phyloP scores from a whole-genome alignment of 2,797 vertebrate genomes.

The Pagetopsis macropterus region DNA sequence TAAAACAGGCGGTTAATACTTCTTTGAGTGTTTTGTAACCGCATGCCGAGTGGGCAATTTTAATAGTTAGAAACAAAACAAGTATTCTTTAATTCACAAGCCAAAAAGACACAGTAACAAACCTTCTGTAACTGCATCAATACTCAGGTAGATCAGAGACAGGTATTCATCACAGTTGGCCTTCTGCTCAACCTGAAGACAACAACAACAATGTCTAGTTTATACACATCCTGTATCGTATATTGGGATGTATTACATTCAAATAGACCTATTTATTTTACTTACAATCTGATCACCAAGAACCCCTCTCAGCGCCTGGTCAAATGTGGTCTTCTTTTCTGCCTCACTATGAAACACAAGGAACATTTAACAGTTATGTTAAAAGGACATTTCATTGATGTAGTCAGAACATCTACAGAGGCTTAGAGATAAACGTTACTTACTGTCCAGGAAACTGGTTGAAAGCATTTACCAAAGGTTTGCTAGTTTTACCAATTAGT shows the following conservation, averaged over 20 bases:
- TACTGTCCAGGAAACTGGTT: conserved; percentile 94
- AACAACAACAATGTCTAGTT: background rate
- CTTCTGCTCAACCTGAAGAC: conserved; percentile 87
- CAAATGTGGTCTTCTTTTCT: conserved; percentile 95
- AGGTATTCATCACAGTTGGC: conserved; percentile 91
- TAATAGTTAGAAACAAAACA: background rate
- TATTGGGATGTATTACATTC: too few species aligned
- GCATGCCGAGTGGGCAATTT: background rate
- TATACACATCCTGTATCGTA: fast-evolving
- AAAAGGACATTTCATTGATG: background rate
- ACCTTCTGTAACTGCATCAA: conserved; percentile 95
- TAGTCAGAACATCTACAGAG: fast-evolving
- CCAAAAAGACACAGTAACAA: background rate
- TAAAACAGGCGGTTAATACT: background rate
- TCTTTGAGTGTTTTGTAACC: background rate
- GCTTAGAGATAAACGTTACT: conserved; percentile 38
- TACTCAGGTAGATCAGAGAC: conserved; percentile 95
- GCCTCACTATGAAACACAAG: conserved; percentile 86
- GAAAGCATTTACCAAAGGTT: conserved; percentile 86
- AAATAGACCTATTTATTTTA: background rate
- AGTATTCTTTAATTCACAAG: background rate
- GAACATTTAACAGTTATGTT: background rate
- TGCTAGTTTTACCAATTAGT: conserved; percentile 86
- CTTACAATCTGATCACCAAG: conserved; percentile 96
- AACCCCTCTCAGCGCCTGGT: conserved; percentile 92